Evolutionary conservation across 2,113 vertebrate species (phyloP), one percentile per base, ranked within the genome.

Genomic region (Ranitomeya variabilis): DNA sequence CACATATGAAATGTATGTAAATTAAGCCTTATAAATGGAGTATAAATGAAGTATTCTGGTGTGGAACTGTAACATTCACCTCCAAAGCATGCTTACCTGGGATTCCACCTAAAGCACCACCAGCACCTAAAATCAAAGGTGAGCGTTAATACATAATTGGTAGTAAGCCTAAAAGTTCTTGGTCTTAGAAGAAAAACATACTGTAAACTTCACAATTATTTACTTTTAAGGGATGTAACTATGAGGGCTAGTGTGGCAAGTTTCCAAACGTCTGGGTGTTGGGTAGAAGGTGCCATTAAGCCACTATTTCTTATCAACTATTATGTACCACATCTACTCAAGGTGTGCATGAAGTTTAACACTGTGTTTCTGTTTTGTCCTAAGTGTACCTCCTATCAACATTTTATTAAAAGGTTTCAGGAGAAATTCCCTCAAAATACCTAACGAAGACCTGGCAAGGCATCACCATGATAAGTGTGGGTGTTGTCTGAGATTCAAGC

Each of bases 31-130:
- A 51, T 9, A 74, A 18, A 51, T 51, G 10, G 2, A 64, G 18
- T 64, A 6, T 6, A 74, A 18, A 51, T 19, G 10, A 7, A 64
- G 18, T 64, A 6, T 6, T 64, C 4, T 13, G 23, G 5, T 14
- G 19, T 5, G 26, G 3, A 51, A 19, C 69, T 31, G 14, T 73
- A 76, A 19, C 31, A 0, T 76, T 1, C 1, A 19, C 6, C 12
- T 45, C 13, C 7, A 62, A n/a, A 18, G 54, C 73, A 37, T 77
- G 67, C 87, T 94, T 89, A 95, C 95, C 95, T 19, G 95, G 95
- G 86, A 96, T 92, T 91, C 95, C 95, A 55, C 90, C 94, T 37
- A 95, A 95, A 90, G 92, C 93, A 77, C 95, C 95, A 45, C 59
- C 87, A 52, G 73, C 93, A 77, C 0, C 95, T 91, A 91, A 93